These are phyloP conservation scores for Euwallacea fornicatus DNA, from an alignment of 1,140 invertebrate genomes.

Conservation along the genomic window DNA sequence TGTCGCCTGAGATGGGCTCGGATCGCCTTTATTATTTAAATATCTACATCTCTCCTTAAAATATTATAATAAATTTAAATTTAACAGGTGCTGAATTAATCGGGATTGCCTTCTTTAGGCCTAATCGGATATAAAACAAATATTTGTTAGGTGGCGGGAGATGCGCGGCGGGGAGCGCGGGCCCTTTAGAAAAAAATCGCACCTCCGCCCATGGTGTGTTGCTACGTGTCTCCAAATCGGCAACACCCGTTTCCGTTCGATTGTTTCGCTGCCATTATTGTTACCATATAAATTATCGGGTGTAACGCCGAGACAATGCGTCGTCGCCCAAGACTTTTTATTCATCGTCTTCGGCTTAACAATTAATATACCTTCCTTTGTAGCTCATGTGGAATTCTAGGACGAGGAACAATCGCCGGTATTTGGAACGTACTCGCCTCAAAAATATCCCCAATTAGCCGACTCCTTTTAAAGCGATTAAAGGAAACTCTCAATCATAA, in stretches of 20 bases:
- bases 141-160: neutral
- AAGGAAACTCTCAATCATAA: slow-evolving; percentile 31
- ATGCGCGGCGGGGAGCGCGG: neutral
- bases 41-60: slow-evolving; percentile 7
- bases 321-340: slow-evolving; percentile 26
- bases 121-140: slow-evolving; percentile 10
- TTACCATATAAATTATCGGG: slow-evolving; percentile 38
- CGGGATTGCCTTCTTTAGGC: slow-evolving; percentile 1
- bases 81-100: slow-evolving; percentile 13
- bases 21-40: slow-evolving; percentile 10
- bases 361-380: slow-evolving; percentile 36
- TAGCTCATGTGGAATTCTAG: slow-evolving; percentile 23
- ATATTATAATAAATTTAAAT: slow-evolving; percentile 10
- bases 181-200: slow-evolving; percentile 9
- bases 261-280: slow-evolving; percentile 38
- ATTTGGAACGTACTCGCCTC: neutral
- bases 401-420: slow-evolving; percentile 20
- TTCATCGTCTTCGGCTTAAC: slow-evolving; percentile 35
- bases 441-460: slow-evolving; percentile 14
- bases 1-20: slow-evolving; percentile 4
- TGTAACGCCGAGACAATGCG: slow-evolving; percentile 33
- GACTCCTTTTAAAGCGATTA: slow-evolving; percentile 20
- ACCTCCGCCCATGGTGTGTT: slow-evolving; percentile 27
- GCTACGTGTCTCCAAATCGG: slow-evolving; percentile 37
- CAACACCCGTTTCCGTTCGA: slow-evolving; percentile 38